Conservation (phyloP, 2,113 vertebrate genomes). For the Acanthochromis polyacanthus region DNA sequence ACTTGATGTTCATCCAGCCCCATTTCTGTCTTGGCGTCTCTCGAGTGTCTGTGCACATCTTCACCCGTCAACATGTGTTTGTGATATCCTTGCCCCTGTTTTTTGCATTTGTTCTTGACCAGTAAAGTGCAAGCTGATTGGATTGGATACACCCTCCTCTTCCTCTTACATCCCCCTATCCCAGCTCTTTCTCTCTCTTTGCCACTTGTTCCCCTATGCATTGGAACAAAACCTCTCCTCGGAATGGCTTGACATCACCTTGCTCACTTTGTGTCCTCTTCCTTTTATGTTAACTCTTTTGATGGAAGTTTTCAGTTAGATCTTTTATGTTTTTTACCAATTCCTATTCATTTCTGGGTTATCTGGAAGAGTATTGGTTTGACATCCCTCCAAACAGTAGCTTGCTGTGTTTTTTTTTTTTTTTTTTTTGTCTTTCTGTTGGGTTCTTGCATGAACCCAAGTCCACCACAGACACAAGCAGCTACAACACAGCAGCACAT, state of each 20-base stretch:
- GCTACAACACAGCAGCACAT: conserved; percentile 39
- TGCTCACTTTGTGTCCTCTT: conserved; percentile 71
- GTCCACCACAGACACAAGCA: conserved; percentile 42
- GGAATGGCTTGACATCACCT: conserved; percentile 82
- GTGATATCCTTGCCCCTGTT: conserved; percentile 65
- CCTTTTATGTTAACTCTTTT: conserved; percentile 67
- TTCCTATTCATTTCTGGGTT: conserved; percentile 57
- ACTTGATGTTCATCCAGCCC: conserved; percentile 61
- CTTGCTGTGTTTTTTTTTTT: conserved; percentile 56
- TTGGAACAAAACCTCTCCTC: conserved; percentile 77
- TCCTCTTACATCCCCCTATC: conserved; percentile 61
- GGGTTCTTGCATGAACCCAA: conserved; percentile 48
- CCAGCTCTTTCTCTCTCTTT: conserved; percentile 57
- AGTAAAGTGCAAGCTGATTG: conserved; percentile 63
- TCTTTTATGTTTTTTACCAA: conserved; percentile 46
- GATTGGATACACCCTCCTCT: conserved; percentile 62
- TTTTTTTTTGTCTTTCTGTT: conserved; percentile 34
- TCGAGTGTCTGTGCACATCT: conserved; percentile 62
- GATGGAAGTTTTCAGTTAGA: conserved; percentile 29
- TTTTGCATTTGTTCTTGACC: conserved; percentile 67
- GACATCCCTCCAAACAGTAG: conserved; percentile 62
- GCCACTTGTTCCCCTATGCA: conserved; percentile 67
- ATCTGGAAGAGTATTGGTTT: conserved; percentile 62
- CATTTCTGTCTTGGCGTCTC: conserved; percentile 71
- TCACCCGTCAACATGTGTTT: conserved; percentile 73